A percentile compares a stretch with the other conserved stretches of the same genome.
These are phyloP conservation scores for Ibidorhyncha struthersii DNA, from an alignment of 2,113 vertebrate species.

Conservation along the genomic window DNA sequence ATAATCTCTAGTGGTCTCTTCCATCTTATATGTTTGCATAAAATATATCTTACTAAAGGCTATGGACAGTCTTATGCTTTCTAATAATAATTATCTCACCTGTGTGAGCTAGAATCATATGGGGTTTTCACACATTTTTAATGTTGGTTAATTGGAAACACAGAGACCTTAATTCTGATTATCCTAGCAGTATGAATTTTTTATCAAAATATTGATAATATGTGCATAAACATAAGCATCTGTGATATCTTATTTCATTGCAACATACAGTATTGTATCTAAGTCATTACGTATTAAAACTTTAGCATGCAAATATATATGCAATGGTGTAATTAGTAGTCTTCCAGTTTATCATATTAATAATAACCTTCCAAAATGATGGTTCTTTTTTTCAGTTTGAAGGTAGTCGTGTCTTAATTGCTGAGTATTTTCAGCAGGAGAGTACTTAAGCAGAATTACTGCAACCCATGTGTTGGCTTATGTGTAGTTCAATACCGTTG, in stretches of 20 bases:
- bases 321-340: background rate
- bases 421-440: background rate
- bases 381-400: background rate
- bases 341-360: background rate
- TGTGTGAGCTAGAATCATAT: background rate
- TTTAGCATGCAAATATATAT: background rate
- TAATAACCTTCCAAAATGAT: background rate
- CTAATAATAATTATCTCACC: background rate
- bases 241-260: background rate
- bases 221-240: background rate
- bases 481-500: background rate
- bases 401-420: background rate
- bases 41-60: background rate
- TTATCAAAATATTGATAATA: background rate
- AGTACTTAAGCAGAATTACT: conserved; percentile 19
- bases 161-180: background rate
- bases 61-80: background rate
- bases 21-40: background rate
- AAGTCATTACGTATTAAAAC: background rate
- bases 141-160: background rate
- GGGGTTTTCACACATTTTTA: background rate
- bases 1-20: background rate
- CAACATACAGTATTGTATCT: background rate
- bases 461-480: background rate
- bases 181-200: background rate